phyloP scores from a whole-genome alignment of 2,797 vertebrate species.

The Tokudaia muenninki region DNA sequence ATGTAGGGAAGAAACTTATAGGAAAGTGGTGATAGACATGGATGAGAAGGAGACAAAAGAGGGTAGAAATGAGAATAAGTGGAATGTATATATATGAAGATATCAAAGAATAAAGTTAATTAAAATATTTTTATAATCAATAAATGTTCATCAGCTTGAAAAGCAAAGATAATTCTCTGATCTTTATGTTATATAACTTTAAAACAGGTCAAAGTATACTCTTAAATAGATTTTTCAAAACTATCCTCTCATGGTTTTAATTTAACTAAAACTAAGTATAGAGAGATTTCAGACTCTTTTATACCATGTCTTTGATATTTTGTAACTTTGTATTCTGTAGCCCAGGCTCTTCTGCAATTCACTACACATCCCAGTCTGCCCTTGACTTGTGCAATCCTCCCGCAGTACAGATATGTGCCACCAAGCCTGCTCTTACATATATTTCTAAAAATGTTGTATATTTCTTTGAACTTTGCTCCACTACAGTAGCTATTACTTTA shows the following conservation, averaged over 20 bases:
- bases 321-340: neutral
- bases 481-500: neutral
- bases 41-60: neutral
- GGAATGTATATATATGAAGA: neutral
- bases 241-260: slow-evolving; percentile 4
- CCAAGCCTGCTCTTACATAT: neutral
- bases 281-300: neutral
- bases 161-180: neutral
- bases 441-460: neutral
- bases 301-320: neutral
- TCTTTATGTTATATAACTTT: neutral
- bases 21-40: neutral
- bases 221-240: neutral
- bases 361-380: neutral
- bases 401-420: neutral
- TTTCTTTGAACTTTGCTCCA: neutral
- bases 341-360: neutral
- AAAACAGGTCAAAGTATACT: neutral
- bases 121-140: neutral
- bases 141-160: neutral
- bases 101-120: neutral
- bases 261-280: neutral
- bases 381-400: neutral
- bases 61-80: neutral
- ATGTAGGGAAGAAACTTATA: neutral